Base-by-base conservation (phyloP, 2,113 vertebrate genomes). In the Myocastor coypus region DNA sequence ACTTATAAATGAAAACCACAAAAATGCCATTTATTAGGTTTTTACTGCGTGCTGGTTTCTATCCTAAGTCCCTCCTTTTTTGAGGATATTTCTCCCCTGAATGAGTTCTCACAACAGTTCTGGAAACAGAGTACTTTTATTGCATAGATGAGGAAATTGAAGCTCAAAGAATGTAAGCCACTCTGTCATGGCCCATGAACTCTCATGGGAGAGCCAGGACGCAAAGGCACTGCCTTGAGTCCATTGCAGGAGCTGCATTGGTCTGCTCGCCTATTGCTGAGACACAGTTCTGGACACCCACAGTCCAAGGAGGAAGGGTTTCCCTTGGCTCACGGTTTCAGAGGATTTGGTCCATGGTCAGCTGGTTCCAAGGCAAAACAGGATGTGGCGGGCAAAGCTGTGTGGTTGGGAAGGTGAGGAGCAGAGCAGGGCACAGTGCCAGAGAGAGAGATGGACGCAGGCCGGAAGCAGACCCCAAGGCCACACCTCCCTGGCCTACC, bases 71-170 rank as follows among this genome's bases (percentile, higher is more conserved):
- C 26, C 75, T 80, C 61, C 55, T 89, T 40, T 66, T 42, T 46
- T 6, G 2, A n/a, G 66, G 40, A 57, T 59, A 69, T 87, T 59
- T 32, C 80, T 24, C 9, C 16, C 8, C 64, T 59, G 32, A 20
- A 17, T 37, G 42, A 89, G 66, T 83, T 91, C 28, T 89, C 59
- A 83, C 57, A 57, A 91, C 13, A 52, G 57, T 17, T 93, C 46
- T 42, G 57, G 12, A 19, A 87, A 66, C 2, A 40, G 34, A 88
- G 57, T 12, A 75, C n/a, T 97, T 92, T 83, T 30, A 32, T 86
- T 92, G 91, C 64, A 17, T 14, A 95, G n/a, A 83, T n/a, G 68
- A 92, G 85, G 77, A 94, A 73, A 90, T 1, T 13, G 16, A 87
- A 75, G 59, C 61, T 69, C 55, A 81, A 75, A 82, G 83, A 88